Evolutionary conservation across 2,888 invertebrate species (phyloP), one percentile per base, ranked within the genome.

Genomic region (Pammene aurita): DNA sequence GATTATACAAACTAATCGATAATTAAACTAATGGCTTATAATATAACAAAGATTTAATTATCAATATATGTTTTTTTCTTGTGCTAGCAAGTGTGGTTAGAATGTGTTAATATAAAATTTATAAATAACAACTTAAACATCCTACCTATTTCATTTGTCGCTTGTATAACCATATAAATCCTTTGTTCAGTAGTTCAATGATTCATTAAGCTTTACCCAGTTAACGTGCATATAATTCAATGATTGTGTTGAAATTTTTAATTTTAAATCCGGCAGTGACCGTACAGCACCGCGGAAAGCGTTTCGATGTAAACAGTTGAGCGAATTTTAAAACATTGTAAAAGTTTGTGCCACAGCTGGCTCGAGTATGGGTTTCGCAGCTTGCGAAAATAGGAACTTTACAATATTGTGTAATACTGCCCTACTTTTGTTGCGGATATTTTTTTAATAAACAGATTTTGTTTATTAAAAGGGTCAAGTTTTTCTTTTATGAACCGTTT

Each of bases 271-370:
- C 44, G 11, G 57, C 57, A 54, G 63, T 65, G 69, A 65, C 63
- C 68, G 65, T 54, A 60, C 65, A 65, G 41, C 48, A 60, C 69
- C 69, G 65, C 69, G 65, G 52, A 69, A 14, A 65, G 69, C 69
- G 54, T 69, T 69, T 65, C 69, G 60, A 56, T 65, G 65, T 69
- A 65, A 69, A 69, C 68, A 69, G 63, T 57, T 52, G 35, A 34
- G 46, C 54, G 54, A 52, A 65, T 69, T 60, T 60, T 65, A 65
- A 65, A 69, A 69, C 64, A 65, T 64, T 65, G 54, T 41, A 65
- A 69, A 69, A 69, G 58, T 65, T 60, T 16, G 60, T 46, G 7
- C 60, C 54, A 41, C 64, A 64, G 52, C 41, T 56, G 52, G 42
- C 11, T 13, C 38, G 34, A 48, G 57, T 58, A 69, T 62, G 34